These are phyloP conservation scores for Potamarius usumacintae DNA, from an alignment of 2,113 vertebrate genomes.

Conservation along the genomic window DNA sequence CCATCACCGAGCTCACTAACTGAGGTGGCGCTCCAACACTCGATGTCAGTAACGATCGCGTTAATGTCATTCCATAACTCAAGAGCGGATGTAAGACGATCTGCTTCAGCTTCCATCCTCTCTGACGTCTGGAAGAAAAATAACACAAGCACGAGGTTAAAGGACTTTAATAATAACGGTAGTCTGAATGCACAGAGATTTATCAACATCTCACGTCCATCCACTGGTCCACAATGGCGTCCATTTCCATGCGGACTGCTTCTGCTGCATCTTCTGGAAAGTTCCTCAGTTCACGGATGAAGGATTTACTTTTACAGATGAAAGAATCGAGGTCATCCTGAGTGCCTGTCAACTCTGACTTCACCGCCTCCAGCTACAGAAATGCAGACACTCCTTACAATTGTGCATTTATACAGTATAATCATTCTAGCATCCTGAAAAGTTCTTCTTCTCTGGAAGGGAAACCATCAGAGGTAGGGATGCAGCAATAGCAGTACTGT, in stretches of 20 bases:
- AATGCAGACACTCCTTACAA: constrained; percentile 25
- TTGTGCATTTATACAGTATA: background rate
- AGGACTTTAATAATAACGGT: background rate
- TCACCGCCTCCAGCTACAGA: constrained; percentile 83
- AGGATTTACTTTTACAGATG: constrained; percentile 83
- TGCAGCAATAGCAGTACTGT: background rate
- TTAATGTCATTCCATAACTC: constrained; percentile 88
- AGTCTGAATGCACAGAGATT: background rate
- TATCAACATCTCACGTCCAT: constrained; percentile 78
- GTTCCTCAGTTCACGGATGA: constrained; percentile 83
- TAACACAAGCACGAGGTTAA: background rate
- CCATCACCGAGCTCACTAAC: constrained; percentile 79
- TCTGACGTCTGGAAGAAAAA: constrained; percentile 78
- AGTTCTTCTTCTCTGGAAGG: background rate
- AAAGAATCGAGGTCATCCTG: constrained; percentile 87
- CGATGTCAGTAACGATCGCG: constrained; percentile 79
- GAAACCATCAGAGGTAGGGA: background rate
- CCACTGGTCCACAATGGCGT: constrained; percentile 84
- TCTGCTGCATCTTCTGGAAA: constrained; percentile 72
- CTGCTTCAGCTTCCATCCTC: constrained; percentile 83
- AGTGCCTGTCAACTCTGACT: constrained; percentile 77
- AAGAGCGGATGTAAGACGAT: constrained; percentile 74
- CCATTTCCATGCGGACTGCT: constrained; percentile 78
- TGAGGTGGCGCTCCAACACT: constrained; percentile 78
- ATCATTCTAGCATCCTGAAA: background rate